Base-by-base conservation (phyloP, 35 echinoderm and acorn worm genomes). In the Patiria miniata region DNA sequence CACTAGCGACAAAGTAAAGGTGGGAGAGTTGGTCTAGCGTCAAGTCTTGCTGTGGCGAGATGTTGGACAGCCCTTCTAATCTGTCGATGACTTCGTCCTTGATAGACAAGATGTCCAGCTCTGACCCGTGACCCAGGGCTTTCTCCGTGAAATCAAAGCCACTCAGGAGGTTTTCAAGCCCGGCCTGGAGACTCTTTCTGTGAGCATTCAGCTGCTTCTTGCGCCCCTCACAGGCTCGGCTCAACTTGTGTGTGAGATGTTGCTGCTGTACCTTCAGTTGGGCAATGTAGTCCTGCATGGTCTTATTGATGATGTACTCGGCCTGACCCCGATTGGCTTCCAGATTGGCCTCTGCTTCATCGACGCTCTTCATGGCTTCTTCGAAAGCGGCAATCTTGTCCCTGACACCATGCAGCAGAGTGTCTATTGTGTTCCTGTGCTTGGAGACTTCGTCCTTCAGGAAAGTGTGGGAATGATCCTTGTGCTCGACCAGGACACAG, bases 101-200 rank as follows among this genome's bases (percentile, higher is more conserved):
- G 26, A 99, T 99, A n/a, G 93, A 99, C 26, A 99, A 82, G 39
- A 99, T 99, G 44, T 99, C 93, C 21, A 94, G 65, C 81, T 99
- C 93, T 29, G 90, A 92, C 17, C 96, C 96, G 69, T 99, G 96
- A n/a, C 92, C 92, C n/a, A 99, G 87, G 21, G 93, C 96, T 54
- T 94, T 99, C 85, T 99, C 93, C 26, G 96, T 99, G 78, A 99
- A 99, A 38, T 99, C 96, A 76, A 99, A 99, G 32, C 92, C 96
- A 83, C 92, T 94, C 1, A 94, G 83, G 19, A 99, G 84, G 79
- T 99, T 99, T 78, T 99, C 96, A 51, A 99, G 50, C 60, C 93
- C 96, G 15, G 89, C 77, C 68, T 99, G 92, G 51, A 99, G 83
- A 57, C 92, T 94, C 58, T 89, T 83, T 32, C 92, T 85, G 22